These are phyloP conservation scores for Mythimna ferrago DNA, from an alignment of 2,888 invertebrate genomes.

Conservation along the genomic window DNA sequence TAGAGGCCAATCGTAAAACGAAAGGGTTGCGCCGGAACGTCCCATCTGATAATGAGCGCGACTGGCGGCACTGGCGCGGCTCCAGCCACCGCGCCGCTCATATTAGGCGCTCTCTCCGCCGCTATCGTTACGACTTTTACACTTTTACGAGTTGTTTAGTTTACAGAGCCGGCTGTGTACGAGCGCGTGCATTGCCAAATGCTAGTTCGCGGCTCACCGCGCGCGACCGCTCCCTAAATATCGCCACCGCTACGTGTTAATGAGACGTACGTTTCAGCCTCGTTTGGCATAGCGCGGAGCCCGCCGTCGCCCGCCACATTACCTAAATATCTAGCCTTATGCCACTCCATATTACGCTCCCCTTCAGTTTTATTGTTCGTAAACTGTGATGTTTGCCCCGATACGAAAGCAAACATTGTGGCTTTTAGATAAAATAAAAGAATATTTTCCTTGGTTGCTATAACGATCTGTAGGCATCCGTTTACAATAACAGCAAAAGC, in stretches of 20 bases:
- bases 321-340: conserved; percentile 69
- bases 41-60: conserved; percentile 90
- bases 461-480: conserved; percentile 80
- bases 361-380: conserved; percentile 54
- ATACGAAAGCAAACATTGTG: conserved; percentile 39
- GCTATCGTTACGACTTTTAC: conserved; percentile 90
- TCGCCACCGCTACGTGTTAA: conserved; percentile 84
- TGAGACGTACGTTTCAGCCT: conserved; percentile 85
- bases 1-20: conserved; percentile 91
- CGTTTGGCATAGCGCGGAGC: conserved; percentile 80
- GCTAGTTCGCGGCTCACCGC: conserved; percentile 90
- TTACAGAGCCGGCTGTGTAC: conserved; percentile 84
- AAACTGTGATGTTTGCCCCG: conserved; percentile 40
- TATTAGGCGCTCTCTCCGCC: conserved; percentile 86
- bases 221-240: conserved; percentile 84
- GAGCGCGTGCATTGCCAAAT: conserved; percentile 87
- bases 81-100: conserved; percentile 85
- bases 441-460: conserved; percentile 64
- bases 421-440: conserved; percentile 61
- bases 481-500: conserved; percentile 84
- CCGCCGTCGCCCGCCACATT: conserved; percentile 63
- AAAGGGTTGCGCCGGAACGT: conserved; percentile 88
- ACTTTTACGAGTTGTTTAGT: conserved; percentile 91
- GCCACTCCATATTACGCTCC: conserved; percentile 52
- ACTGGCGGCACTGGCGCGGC: conserved; percentile 89